These are phyloP conservation scores for Scaptomyza cyrtandrae DNA, from an alignment of 2,888 invertebrate species.

Conservation along the genomic window DNA sequence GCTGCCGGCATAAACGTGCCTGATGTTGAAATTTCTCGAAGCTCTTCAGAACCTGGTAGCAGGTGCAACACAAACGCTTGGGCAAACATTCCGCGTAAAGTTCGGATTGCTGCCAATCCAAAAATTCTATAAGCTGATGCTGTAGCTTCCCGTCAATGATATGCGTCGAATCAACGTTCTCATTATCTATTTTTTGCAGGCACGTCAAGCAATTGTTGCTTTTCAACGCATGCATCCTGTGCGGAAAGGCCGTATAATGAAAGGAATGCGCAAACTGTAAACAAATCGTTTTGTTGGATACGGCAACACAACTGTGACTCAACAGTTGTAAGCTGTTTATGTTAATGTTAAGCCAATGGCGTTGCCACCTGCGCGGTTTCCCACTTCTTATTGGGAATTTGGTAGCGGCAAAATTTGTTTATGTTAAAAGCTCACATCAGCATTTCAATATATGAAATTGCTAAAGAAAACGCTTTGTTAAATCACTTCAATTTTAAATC, in stretches of 20 bases:
- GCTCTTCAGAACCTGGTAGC: slow-evolving; percentile 55
- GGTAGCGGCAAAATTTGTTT: slow-evolving; percentile 7
- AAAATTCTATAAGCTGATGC: slow-evolving; percentile 47
- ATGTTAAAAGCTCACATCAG: not conserved
- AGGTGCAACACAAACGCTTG: slow-evolving; percentile 59
- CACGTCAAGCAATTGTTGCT: slow-evolving; percentile 73
- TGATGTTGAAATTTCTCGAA: slow-evolving; percentile 64
- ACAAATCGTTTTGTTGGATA: slow-evolving; percentile 17
- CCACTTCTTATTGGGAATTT: not conserved
- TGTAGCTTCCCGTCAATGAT: slow-evolving; percentile 46
- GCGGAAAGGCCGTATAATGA: not conserved
- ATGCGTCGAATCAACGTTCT: slow-evolving; percentile 9
- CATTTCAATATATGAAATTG: not conserved
- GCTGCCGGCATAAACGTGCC: slow-evolving; percentile 57
- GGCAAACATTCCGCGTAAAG: slow-evolving; percentile 46
- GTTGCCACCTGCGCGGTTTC: slow-evolving; percentile 27
- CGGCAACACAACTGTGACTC: slow-evolving; percentile 24
- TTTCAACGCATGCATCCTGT: slow-evolving; percentile 47
- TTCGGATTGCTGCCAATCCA: slow-evolving; percentile 40
- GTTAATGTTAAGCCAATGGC: slow-evolving; percentile 3
- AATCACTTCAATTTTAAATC: not conserved
- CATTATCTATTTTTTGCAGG: slow-evolving; percentile 51
- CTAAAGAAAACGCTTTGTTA: not conserved
- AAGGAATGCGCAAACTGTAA: slow-evolving; percentile 7
- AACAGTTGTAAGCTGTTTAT: slow-evolving; percentile 18